Base-by-base conservation (phyloP, 2,888 invertebrate species). In the Pammene fasciana region DNA sequence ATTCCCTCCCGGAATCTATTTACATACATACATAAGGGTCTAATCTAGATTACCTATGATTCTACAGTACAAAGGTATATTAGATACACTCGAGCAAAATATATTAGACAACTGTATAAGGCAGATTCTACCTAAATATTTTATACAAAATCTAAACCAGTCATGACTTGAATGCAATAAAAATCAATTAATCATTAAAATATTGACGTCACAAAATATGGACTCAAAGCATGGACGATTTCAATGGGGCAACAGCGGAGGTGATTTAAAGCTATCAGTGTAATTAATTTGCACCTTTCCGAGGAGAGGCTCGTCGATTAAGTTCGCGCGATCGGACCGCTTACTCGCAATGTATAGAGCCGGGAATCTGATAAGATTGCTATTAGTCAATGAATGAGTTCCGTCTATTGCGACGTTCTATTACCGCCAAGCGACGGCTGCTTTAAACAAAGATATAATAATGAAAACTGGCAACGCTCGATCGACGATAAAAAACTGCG, bases 251-350 rank as follows among this genome's bases (percentile, higher is more conserved):
- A 65, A 48, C 60, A 59, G 59, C 57, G 62, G 59, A 76, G 79
- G 76, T 80, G 82, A 82, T 78, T 79, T 81, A 77, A 76, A 81
- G 84, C 82, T 85, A 84, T 85, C 82, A 77, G 75, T 76, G 81
- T 87, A 88, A 89, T 90, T 87, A 87, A 88, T 89, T 88, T 83
- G 79, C 86, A 88, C 85, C 86, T 86, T 85, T 84, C 80, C 76
- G 78, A 75, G 76, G 77, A 73, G 75, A 79, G 82, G 82, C 77
- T 76, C 75, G 76, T 70, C 84, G 83, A 85, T 87, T 83, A 83
- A 84, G 82, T 81, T 73, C 75, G 78, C 75, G 78, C 78, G 82
- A 85, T 83, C 80, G 79, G 77, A 74, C 76, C 80, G 82, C 68
- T 82, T 81, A 46, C 45, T 59, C n/a, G 45, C 18, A 86, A 84